Percentiles rank a stretch among this genome's conserved stretches.
These are phyloP conservation scores for Rhaphigaster nebulosa DNA, from an alignment of 2,888 invertebrate genomes.

Conservation along the genomic window DNA sequence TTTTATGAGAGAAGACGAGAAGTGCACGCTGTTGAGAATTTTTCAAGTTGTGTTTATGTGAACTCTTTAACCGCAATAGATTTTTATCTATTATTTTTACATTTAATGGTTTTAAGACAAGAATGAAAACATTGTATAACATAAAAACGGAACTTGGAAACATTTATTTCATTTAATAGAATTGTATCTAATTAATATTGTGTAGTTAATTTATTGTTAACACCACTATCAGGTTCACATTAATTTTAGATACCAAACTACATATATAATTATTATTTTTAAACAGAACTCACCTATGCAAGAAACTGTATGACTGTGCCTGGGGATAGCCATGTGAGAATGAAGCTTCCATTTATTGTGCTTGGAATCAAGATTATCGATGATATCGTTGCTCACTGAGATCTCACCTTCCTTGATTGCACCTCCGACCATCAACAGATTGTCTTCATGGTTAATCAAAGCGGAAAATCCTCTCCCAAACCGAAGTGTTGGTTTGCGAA, in stretches of 20 bases:
- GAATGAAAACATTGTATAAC: no score
- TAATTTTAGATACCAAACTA: neutral
- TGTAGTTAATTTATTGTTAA: neutral
- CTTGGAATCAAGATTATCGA: constrained; percentile 76
- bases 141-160: no score
- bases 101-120: no score
- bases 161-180: neutral
- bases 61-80: no score
- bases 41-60: no score
- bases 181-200: neutral
- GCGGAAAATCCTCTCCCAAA: constrained; percentile 72
- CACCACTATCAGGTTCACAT: neutral
- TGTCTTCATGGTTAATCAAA: constrained; percentile 68
- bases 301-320: constrained; percentile 77
- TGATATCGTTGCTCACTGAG: constrained; percentile 73
- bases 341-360: constrained; percentile 73
- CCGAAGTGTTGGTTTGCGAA: constrained; percentile 72
- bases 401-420: constrained; percentile 72
- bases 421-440: constrained; percentile 78
- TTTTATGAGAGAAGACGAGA: no score
- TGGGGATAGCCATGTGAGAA: constrained; percentile 76
- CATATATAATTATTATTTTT: neutral
- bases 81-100: no score
- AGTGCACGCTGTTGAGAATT: no score
- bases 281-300: constrained; percentile 72